phyloP scores from a whole-genome alignment of 2,113 vertebrate species.

The Corapipo altera region DNA sequence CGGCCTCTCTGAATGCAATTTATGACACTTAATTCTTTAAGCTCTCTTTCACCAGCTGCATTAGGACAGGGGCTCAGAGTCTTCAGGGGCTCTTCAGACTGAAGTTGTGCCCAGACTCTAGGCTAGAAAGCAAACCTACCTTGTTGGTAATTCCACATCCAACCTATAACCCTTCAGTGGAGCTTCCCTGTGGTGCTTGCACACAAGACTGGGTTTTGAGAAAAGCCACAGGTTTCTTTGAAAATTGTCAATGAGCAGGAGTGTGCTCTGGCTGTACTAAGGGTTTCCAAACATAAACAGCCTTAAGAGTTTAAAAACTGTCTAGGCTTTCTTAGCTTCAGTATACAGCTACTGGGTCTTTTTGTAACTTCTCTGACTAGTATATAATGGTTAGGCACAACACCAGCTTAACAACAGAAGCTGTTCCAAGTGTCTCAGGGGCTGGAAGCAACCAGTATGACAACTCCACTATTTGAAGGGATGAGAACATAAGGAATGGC shows the following conservation, averaged over 20 bases:
- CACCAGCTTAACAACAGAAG: background rate
- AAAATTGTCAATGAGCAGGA: background rate
- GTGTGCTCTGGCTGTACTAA: background rate
- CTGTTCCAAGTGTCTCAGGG: background rate
- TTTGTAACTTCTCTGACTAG: background rate
- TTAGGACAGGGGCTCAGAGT: background rate
- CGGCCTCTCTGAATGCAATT: background rate
- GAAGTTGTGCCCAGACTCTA: background rate
- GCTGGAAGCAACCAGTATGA: background rate
- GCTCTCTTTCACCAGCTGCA: background rate
- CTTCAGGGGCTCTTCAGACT: background rate
- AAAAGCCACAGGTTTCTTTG: rapidly evolving
- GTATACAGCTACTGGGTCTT: background rate
- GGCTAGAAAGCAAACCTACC: background rate
- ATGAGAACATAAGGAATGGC: background rate
- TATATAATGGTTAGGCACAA: background rate
- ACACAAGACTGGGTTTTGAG: background rate
- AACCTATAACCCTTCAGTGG: background rate
- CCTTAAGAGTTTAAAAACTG: background rate
- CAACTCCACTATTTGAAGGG: background rate
- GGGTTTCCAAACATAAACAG: background rate
- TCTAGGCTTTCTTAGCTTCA: background rate
- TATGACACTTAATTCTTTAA: background rate
- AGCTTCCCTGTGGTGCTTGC: background rate
- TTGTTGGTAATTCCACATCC: background rate